These are phyloP conservation scores for Cygnus buccinator DNA, from an alignment of 2,113 vertebrate species.

Conservation along the genomic window DNA sequence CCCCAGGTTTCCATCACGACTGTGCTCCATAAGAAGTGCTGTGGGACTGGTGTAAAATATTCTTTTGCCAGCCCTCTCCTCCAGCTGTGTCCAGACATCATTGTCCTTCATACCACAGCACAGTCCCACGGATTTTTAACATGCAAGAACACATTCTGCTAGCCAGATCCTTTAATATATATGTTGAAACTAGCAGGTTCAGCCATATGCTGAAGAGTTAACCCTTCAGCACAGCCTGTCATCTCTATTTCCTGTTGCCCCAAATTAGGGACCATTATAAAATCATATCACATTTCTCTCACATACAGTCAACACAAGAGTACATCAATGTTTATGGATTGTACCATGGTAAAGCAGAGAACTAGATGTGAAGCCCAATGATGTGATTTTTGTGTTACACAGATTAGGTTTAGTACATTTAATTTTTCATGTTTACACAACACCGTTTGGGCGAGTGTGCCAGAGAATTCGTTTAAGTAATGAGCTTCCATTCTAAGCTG, in stretches of 20 bases:
- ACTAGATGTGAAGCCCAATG: background rate
- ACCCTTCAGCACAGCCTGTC: background rate
- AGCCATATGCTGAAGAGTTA: background rate
- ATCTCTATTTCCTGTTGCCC: background rate
- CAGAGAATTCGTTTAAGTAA: background rate
- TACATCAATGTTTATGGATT: background rate
- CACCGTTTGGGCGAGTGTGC: background rate
- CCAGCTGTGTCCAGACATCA: background rate
- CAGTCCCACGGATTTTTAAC: background rate
- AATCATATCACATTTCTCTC: background rate
- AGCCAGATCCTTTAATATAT: background rate
- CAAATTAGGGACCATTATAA: background rate
- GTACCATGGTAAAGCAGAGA: background rate
- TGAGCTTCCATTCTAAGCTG: background rate
- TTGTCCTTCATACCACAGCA: background rate
- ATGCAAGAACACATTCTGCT: background rate
- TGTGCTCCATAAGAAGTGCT: background rate
- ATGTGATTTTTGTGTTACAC: background rate
- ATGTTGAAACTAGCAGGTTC: background rate
- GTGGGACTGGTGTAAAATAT: background rate
- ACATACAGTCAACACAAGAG: background rate
- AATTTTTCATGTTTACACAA: background rate
- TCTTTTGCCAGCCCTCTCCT: background rate
- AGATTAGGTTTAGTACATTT: background rate
- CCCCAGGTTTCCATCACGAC: background rate